Conservation (phyloP, 2,113 vertebrate genomes). For the Corythornis cristatus region DNA sequence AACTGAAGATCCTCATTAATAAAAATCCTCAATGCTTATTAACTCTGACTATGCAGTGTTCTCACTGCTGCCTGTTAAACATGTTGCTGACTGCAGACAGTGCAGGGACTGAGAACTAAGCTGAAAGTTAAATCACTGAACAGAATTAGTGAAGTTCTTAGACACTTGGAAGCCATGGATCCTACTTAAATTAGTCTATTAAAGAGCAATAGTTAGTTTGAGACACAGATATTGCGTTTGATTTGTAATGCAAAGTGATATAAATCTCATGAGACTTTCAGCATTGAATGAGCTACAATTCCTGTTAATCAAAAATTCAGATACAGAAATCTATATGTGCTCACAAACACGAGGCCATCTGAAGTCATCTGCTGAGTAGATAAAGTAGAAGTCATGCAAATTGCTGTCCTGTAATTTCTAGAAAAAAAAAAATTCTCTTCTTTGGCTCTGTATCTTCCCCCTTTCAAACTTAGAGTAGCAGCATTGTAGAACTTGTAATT, state of each 20-base stretch:
- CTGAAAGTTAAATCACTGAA: too few species aligned
- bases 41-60: too few species aligned
- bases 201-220: background rate
- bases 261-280: background rate
- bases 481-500: background rate
- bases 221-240: background rate
- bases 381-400: background rate
- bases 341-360: background rate
- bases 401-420: background rate
- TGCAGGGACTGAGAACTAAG: too few species aligned
- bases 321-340: background rate
- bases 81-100: too few species aligned
- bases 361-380: background rate
- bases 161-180: background rate
- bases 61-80: too few species aligned
- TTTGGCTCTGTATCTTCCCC: background rate
- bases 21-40: background rate
- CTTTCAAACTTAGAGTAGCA: background rate
- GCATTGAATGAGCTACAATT: background rate
- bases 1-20: background rate
- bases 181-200: background rate
- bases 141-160: too few species aligned
- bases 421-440: background rate
- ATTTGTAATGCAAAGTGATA: background rate
- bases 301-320: background rate